These are phyloP conservation scores for Chlorodrepanis virens DNA, from an alignment of 2,113 vertebrate genomes.

Conservation along the genomic window DNA sequence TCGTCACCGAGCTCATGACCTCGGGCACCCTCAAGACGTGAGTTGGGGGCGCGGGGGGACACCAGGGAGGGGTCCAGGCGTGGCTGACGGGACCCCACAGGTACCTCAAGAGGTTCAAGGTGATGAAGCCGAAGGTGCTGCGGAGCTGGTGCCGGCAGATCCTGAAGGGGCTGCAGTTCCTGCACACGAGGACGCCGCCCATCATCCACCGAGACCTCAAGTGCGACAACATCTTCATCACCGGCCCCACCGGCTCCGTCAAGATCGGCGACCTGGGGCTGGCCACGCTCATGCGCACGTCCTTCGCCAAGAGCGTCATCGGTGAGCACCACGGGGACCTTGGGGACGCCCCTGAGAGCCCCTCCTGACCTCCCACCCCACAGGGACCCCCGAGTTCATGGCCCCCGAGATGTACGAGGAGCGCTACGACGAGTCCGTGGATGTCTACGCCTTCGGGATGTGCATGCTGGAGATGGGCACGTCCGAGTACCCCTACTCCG, in stretches of 20 bases:
- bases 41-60: not conserved
- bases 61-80: accelerated
- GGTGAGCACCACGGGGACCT: conserved; percentile 64
- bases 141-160: conserved; percentile 96
- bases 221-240: conserved; percentile 98
- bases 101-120: conserved; percentile 95
- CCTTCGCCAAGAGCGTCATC: conserved; percentile 96
- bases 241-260: conserved; percentile 93
- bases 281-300: conserved; percentile 93
- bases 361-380: not conserved
- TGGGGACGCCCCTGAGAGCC: not conserved
- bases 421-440: conserved; percentile 92
- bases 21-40: not conserved
- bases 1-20: conserved; percentile 10
- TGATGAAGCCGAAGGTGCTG: conserved; percentile 96
- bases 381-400: conserved; percentile 94
- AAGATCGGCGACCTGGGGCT: conserved; percentile 94
- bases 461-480: conserved; percentile 97
- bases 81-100: not conserved
- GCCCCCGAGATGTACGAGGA: conserved; percentile 99
- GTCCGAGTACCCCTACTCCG: conserved; percentile 92
- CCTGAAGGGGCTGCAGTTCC: conserved; percentile 92
- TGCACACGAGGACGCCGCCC: conserved; percentile 92
- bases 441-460: conserved; percentile 97
- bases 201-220: conserved; percentile 96